A percentile compares a stretch with the other conserved stretches of the same genome.
These are phyloP conservation scores for Lingula anatina DNA, from an alignment of 2,888 invertebrate species.

Conservation along the genomic window DNA sequence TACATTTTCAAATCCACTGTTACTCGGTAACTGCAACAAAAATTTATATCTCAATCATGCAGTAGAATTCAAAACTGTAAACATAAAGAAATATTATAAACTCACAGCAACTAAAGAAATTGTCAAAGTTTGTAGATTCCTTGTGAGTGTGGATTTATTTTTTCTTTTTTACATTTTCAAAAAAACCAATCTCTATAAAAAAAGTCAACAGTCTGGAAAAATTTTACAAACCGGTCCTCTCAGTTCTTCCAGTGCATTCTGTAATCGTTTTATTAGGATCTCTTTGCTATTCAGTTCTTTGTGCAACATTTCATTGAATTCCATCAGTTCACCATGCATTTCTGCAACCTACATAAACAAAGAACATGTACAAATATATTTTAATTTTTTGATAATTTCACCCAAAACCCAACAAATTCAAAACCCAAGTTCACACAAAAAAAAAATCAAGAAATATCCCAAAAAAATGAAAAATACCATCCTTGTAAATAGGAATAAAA, in stretches of 20 bases:
- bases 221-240: conserved; percentile 59
- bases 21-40: too few species aligned
- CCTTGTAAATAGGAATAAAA: background rate
- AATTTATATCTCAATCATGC: too few species aligned
- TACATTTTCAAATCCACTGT: too few species aligned
- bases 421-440: background rate
- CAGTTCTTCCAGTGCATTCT: conserved; percentile 63
- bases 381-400: background rate
- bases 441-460: background rate
- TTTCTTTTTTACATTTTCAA: too few species aligned
- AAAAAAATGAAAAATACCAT: background rate
- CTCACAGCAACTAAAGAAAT: too few species aligned
- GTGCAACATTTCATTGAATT: conserved; percentile 80
- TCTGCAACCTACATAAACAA: conserved; percentile 68
- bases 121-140: too few species aligned
- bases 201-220: too few species aligned
- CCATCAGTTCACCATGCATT: conserved; percentile 92
- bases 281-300: conserved; percentile 65
- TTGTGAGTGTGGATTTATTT: too few species aligned
- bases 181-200: too few species aligned
- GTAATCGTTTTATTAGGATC: conserved; percentile 58
- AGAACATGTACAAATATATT: conserved; percentile 1
- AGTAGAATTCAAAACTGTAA: too few species aligned
- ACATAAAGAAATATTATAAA: too few species aligned
- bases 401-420: too few species aligned